Evolutionary conservation across 2,797 vertebrate species (phyloP), one percentile per base, ranked within the genome.

Genomic region (Sebastes diaconus): DNA sequence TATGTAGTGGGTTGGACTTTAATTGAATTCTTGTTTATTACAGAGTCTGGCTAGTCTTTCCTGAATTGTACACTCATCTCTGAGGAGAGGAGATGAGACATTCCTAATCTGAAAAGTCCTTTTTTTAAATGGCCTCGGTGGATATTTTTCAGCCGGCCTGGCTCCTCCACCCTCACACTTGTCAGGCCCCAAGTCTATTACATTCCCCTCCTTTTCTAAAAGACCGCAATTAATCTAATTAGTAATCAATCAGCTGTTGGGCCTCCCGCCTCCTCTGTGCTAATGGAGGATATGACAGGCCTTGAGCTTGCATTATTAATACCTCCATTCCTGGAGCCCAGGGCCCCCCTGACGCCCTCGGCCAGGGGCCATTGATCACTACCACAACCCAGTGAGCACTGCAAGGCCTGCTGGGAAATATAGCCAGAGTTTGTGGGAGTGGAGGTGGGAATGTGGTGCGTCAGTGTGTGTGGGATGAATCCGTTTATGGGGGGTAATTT

Each of bases 251-350:
- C 95, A 95, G 92, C 90, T 90, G 34, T 83, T 77, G 85, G 80
- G 73, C 91, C 88, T 84, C 88, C 90, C 60, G 87, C 88, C 87
- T 92, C 87, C 81, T 87, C 81, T 61, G 72, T 81, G 83, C 90
- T 96, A 96, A 96, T 96, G 91, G 94, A 88, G 91, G 92, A 90
- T 94, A 95, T 95, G 94, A 95, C 94, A 93, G 92, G 86, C 80
- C 82, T 78, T 72, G 88, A 87, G 83, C 80, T 84, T 96, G 93
- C 92, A 96, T 96, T 96, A 96, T 96, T 96, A 95, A 96, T 95
- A 89, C 88, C 92, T 94, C 92, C 92, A 94, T 95, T 95, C 90
- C 87, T 90, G 90, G 88, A 93, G 90, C 90, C 86, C 66, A 73
- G 74, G 72, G 55, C 86, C 73, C 73, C 73, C 77, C 58, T 34